Evolutionary conservation across 2,113 vertebrate genomes (phyloP).

Genomic region (Vulpes vulpes): DNA sequence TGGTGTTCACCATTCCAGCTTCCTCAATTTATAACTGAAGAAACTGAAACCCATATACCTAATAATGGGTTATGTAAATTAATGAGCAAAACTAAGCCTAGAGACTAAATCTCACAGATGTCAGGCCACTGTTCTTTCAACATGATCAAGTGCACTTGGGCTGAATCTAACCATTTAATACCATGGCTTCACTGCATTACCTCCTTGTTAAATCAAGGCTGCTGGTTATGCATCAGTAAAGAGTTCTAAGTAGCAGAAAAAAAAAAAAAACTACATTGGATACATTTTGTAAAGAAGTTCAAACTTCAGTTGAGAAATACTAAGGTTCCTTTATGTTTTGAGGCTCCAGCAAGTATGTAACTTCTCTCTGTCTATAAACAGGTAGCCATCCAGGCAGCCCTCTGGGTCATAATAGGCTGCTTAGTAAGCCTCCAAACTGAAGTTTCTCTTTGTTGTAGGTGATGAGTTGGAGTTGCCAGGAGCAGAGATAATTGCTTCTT

Average conservation of each 20-base stretch:
- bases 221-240: background rate
- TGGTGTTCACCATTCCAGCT: background rate
- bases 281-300: background rate
- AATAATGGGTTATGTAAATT: background rate
- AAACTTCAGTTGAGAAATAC: background rate
- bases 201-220: background rate
- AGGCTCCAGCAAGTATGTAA: background rate
- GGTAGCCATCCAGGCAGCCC: background rate
- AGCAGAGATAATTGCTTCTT: background rate
- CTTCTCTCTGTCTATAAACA: background rate
- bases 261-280: background rate
- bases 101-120: background rate
- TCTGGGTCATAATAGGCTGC: background rate
- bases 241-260: background rate
- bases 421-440: background rate
- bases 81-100: background rate
- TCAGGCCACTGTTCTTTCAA: background rate
- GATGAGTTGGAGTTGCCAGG: background rate
- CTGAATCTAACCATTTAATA: background rate
- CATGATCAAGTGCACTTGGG: background rate
- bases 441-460: background rate
- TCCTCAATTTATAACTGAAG: background rate
- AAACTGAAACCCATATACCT: background rate
- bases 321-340: background rate
- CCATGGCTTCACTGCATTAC: background rate